Evolutionary conservation across 2,113 vertebrate genomes (phyloP).

Genomic region (Chaetorhynchus papuensis): DNA sequence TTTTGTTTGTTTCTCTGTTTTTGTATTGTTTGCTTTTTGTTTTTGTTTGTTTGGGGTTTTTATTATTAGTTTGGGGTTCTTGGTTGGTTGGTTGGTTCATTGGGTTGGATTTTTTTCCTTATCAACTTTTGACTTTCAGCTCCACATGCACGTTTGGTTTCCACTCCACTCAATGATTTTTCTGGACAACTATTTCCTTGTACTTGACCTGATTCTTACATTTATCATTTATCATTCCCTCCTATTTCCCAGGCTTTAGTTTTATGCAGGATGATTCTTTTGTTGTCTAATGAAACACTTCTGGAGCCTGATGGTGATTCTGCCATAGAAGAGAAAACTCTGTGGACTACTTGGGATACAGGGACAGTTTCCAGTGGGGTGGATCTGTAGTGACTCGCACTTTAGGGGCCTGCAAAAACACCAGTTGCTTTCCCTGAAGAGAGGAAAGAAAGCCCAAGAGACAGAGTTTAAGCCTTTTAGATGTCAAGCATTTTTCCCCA

Average conservation of each 20-base stretch:
- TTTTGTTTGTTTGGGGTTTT: background rate
- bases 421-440: background rate
- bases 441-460: background rate
- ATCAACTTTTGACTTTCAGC: background rate
- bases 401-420: background rate
- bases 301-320: background rate
- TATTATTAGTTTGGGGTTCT: background rate
- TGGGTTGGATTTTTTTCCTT: background rate
- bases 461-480: background rate
- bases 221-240: background rate
- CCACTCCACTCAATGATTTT: background rate
- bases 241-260: background rate
- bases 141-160: background rate
- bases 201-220: background rate
- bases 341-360: fast-evolving
- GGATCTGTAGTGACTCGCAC: background rate
- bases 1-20: background rate
- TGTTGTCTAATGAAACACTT: background rate
- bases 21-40: background rate
- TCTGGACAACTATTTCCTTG: background rate
- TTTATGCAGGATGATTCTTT: background rate
- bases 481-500: background rate
- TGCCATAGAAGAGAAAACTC: background rate
- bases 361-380: background rate
- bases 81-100: background rate